phyloP scores from a whole-genome alignment of 2,113 vertebrate species.

The Chloroceryle aenea region DNA sequence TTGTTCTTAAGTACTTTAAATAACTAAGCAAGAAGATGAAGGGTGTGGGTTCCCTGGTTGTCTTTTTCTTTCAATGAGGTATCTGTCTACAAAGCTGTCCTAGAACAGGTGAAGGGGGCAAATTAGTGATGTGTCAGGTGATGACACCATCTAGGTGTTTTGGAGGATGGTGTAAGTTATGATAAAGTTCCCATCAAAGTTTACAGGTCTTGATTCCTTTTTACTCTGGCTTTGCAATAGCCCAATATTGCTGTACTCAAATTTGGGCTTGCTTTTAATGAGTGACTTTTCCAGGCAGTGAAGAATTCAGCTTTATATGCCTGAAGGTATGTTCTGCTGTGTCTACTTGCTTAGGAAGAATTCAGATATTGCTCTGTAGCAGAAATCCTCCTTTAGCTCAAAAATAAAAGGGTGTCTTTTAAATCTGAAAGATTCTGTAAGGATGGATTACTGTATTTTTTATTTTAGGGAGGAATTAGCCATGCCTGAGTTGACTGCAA shows the following conservation, averaged over 20 bases:
- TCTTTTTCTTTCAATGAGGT: neutral
- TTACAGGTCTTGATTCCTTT: neutral
- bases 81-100: neutral
- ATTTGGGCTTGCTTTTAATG: neutral
- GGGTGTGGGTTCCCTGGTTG: fast-evolving
- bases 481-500: neutral
- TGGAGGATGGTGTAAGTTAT: neutral
- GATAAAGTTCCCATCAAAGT: neutral
- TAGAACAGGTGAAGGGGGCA: neutral
- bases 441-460: neutral
- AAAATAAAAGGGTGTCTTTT: neutral
- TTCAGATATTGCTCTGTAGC: neutral
- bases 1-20: neutral
- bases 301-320: neutral
- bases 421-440: neutral
- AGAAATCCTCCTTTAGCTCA: neutral
- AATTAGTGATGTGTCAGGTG: neutral
- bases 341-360: neutral
- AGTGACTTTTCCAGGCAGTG: neutral
- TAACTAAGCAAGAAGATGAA: neutral
- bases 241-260: neutral
- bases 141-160: neutral
- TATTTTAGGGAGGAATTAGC: neutral
- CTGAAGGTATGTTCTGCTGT: neutral
- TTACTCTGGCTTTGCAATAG: neutral